Conservation (phyloP, 2,113 vertebrate species). For the Gambusia affinis region DNA sequence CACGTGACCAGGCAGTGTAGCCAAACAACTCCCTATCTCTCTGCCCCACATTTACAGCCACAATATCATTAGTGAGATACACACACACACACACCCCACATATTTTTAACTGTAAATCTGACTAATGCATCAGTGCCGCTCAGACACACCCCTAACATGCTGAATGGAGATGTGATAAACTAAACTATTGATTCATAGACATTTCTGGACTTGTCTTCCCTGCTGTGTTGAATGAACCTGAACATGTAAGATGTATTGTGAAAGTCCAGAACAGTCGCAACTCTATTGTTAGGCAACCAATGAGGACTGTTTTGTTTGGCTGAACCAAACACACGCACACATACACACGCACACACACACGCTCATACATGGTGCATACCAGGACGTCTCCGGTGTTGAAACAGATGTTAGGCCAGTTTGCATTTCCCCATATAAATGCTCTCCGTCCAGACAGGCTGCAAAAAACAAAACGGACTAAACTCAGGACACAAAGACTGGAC, state of each 20-base stretch:
- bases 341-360: fast-evolving
- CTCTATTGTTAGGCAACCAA: neutral
- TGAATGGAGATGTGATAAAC: neutral
- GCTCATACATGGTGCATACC: neutral
- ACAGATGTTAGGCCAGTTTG: no score
- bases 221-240: neutral
- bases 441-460: no score
- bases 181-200: neutral
- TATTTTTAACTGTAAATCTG: neutral
- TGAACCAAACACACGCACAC: no score
- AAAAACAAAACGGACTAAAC: no score
- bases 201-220: neutral
- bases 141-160: no score
- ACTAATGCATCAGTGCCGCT: neutral
- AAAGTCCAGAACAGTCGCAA: neutral
- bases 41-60: conserved; percentile 6
- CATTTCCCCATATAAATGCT: no score
- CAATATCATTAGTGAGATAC: neutral
- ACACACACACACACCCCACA: neutral
- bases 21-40: conserved; percentile 11
- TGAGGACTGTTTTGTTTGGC: no score
- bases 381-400: no score
- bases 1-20: conserved; percentile 45
- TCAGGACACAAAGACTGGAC: no score
- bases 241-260: neutral